Evolutionary conservation across 1,140 invertebrate genomes (phyloP), one percentile per base, ranked within the genome.

Genomic region (Bombus polaris): DNA sequence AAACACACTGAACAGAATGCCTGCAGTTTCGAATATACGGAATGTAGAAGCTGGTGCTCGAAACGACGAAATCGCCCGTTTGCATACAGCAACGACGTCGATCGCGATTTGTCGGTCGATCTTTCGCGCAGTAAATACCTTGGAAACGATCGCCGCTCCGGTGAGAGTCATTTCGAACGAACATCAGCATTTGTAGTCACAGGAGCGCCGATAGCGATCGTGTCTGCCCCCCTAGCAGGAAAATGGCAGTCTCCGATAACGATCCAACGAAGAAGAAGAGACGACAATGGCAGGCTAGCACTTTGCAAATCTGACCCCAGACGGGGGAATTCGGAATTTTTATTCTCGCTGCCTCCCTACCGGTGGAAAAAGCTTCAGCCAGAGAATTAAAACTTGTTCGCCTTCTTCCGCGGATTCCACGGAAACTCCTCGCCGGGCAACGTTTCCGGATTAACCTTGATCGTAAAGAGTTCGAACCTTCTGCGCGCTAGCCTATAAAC

Each of bases 231-330:
- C 44, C 68, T 28, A 4, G 62, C 57, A 88, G 65, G 39, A 42
- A 85, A 83, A 25, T 66, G 47, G 85, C 57, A 83, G 79, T 75
- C 75, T 35, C 57, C 74, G 79, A 83, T 85, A 86, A 89, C 79
- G 88, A 86, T 78, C 84, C 85, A 25, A 66, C 22, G 44, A 25
- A 70, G 83, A 83, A 80, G 75, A 86, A 37, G 78, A 82, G 62
- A 79, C 81, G 76, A 65, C 39, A 72, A 70, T 3, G 47, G 15
- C 37, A 75, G 18, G 37, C 2, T 72, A 42, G 66, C 87, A 80
- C 86, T 88, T 70, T 77, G 88, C 88, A 81, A 89, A 88, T 88
- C 82, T 85, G 83, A 88, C 87, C 76, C 22, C 25, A 65, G 59
- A 37, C 32, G 22, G 71, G 59, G 57, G 42, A 44, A 79, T 71